Conservation (phyloP, 2,888 invertebrate species). For the Heteromyza rotundicornis region DNA sequence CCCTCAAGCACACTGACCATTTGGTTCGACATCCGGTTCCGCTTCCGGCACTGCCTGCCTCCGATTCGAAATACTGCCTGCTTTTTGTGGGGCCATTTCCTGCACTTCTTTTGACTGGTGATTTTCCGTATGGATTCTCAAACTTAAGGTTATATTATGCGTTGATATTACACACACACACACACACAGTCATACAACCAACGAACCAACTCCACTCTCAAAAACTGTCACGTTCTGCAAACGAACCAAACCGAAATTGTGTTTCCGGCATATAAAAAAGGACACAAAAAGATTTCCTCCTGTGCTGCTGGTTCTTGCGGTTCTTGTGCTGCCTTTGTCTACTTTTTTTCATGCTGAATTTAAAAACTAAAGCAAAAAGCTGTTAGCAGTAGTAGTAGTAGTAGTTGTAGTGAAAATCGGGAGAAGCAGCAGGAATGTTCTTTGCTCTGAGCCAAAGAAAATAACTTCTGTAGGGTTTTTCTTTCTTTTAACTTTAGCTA, state of each 20-base stretch:
- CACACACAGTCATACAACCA: too few relatives aligned
- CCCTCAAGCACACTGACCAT: too few relatives aligned
- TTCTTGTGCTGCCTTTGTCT: not conserved
- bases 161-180: too few relatives aligned
- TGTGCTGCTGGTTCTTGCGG: not conserved
- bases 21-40: not conserved
- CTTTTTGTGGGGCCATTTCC: not conserved
- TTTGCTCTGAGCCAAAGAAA: too few relatives aligned
- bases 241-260: slow-evolving; percentile 11
- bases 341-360: not conserved
- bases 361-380: not conserved
- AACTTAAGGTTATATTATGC: not conserved
- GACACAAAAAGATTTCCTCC: slow-evolving; percentile 1
- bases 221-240: slow-evolving; percentile 13
- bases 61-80: not conserved
- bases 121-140: not conserved
- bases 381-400: not conserved
- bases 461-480: too few relatives aligned
- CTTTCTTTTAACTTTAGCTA: not conserved
- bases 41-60: not conserved
- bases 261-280: slow-evolving; percentile 7
- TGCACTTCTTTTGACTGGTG: not conserved
- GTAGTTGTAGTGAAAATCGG: too few relatives aligned
- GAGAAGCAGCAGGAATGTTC: too few relatives aligned
- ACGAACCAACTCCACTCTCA: too few relatives aligned